Conservation (phyloP, 2,113 vertebrate species). For the Crotalus horridus region DNA sequence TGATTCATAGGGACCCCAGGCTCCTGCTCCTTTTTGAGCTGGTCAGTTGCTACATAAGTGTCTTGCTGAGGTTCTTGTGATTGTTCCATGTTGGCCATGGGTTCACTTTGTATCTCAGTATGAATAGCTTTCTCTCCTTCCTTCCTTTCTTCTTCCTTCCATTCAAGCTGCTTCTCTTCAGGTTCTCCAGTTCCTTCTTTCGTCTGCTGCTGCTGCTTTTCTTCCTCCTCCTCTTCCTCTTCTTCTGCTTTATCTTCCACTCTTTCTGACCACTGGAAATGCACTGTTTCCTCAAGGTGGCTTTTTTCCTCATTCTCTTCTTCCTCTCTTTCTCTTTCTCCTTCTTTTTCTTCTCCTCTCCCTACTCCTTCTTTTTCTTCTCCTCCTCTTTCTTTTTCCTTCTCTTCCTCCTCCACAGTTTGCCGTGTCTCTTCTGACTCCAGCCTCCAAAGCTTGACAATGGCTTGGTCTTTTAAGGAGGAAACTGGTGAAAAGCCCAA, state of each 20-base stretch:
- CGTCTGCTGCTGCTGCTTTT: background rate
- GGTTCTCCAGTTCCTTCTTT: background rate
- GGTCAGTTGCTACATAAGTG: background rate
- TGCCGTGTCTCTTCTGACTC: slow-evolving; percentile 58
- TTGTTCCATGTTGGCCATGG: background rate
- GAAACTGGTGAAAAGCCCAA: slow-evolving; percentile 20
- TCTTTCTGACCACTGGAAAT: background rate
- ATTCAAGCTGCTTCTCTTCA: background rate
- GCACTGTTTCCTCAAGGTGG: background rate
- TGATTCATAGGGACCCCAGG: slow-evolving; percentile 18
- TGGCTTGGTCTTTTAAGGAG: slow-evolving; percentile 37
- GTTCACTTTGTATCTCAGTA: background rate
- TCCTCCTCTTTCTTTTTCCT: slow-evolving; percentile 79
- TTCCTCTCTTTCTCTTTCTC: slow-evolving; percentile 72
- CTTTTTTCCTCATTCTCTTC: slow-evolving; percentile 75
- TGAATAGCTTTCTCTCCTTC: background rate
- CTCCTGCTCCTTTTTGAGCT: slow-evolving; percentile 44
- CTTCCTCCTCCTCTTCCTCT: background rate
- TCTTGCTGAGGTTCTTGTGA: background rate
- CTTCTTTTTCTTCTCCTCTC: slow-evolving; percentile 63
- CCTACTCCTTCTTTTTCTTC: slow-evolving; percentile 73
- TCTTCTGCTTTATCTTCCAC: slow-evolving; percentile 4
- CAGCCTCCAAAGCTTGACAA: slow-evolving; percentile 34
- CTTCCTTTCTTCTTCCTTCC: background rate
- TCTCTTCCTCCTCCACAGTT: slow-evolving; percentile 61